Evolutionary conservation across 2,113 vertebrate genomes (phyloP), one percentile per base, ranked within the genome.

Genomic region (Nycticorax nycticorax): DNA sequence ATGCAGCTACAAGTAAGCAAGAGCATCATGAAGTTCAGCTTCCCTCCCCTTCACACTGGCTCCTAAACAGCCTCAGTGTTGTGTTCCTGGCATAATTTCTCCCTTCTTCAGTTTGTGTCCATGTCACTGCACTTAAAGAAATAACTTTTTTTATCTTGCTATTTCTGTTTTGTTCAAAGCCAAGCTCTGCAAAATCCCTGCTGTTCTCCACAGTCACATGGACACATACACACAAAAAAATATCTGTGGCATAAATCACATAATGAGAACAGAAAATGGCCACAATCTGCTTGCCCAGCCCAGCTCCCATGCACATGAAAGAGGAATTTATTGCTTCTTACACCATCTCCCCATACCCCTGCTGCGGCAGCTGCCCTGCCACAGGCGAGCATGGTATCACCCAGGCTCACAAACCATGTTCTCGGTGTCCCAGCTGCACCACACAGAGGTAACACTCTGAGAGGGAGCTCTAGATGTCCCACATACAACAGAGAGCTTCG

Each of bases 401-500:
- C 20, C 63, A 6, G 27, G 33, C 48, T 89, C 71, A 47, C 75
- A 64, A 35, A 47, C 64, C 2, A 0, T 6, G 8, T 14, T 41
- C 39, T 12, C 32, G 4, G 32, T 4, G 21, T 56, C n/a, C 35
- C 1, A 12, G 57, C 7, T 8, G 53, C 55, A 50, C 0, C 0
- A 22, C 67, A 32, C 24, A 1, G 73, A 39, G 28, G 5, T 27
- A 63, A 9, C 0, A 0, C 35, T 32, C 56, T 6, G 4, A 71
- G 56, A 18, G 81, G 23, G 8, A 47, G 43, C 28, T 77, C 50
- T 66, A 53, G 16, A 12, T 35, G 27, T 26, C 45, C 41, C 55
- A 28, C 18, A 3, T 11, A 41, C 30, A 72, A 37, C 0, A 37
- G 30, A 74, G 35, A 62, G 33, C 59, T 69, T 14, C 1, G 9